Evolutionary conservation across 2,888 invertebrate species (phyloP).

Genomic region (Stomorhina lunata): DNA sequence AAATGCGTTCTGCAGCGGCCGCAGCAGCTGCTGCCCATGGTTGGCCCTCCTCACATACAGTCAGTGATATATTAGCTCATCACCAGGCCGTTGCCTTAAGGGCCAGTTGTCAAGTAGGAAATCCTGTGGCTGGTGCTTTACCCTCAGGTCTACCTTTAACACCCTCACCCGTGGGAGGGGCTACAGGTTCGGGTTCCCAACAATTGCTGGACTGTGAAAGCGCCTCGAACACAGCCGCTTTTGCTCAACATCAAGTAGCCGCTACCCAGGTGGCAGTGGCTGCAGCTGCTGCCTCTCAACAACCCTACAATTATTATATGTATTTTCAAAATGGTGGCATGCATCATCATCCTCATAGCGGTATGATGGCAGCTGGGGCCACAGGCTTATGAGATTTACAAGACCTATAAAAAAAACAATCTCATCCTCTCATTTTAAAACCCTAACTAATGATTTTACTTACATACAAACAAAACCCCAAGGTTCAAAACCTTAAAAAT

Average conservation of each 20-base stretch:
- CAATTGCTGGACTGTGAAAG: slow-evolving; percentile 75
- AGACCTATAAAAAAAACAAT: background rate
- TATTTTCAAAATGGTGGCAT: slow-evolving; percentile 80
- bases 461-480: background rate
- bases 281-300: slow-evolving; percentile 71
- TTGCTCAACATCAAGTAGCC: slow-evolving; percentile 66
- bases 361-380: slow-evolving; percentile 79
- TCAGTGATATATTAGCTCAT: slow-evolving; percentile 82
- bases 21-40: slow-evolving; percentile 75
- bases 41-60: slow-evolving; percentile 82
- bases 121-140: slow-evolving; percentile 69
- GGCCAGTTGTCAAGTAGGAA: slow-evolving; percentile 77
- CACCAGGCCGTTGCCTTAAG: slow-evolving; percentile 79
- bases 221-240: slow-evolving; percentile 63
- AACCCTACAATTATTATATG: slow-evolving; percentile 79
- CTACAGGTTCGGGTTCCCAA: slow-evolving; percentile 67
- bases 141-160: slow-evolving; percentile 69
- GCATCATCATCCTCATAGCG: slow-evolving; percentile 78
- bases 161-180: slow-evolving; percentile 73
- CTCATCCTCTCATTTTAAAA: background rate
- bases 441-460: background rate
- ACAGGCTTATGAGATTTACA: slow-evolving; percentile 78
- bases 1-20: slow-evolving; percentile 73
- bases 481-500: slow-evolving; percentile 24
- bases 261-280: slow-evolving; percentile 70